Percentiles rank a stretch among this genome's conserved stretches.
phyloP scores from a whole-genome alignment of 2,113 vertebrate genomes.

The Aleadryas rufinucha region DNA sequence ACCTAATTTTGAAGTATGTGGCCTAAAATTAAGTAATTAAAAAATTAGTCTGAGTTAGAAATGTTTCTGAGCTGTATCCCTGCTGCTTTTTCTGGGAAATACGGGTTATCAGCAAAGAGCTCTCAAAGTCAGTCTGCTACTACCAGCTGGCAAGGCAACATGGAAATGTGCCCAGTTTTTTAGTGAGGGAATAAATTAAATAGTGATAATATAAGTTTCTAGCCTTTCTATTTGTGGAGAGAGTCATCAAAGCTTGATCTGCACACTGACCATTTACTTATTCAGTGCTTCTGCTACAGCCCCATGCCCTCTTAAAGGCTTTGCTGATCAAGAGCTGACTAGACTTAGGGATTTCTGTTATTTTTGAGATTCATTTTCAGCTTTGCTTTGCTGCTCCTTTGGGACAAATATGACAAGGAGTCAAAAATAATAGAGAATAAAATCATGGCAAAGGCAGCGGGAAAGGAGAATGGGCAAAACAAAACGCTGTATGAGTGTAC shows the following conservation, averaged over 20 bases:
- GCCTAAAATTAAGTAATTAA: conserved; percentile 22
- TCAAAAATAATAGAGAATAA: neutral
- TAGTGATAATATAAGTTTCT: neutral
- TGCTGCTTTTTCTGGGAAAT: conserved; percentile 10
- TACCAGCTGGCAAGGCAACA: neutral
- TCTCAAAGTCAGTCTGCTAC: neutral
- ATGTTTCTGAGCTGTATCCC: neutral
- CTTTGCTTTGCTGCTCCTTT: neutral
- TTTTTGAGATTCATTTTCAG: neutral
- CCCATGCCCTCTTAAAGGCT: neutral
- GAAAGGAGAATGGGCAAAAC: neutral
- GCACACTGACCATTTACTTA: neutral
- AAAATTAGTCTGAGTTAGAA: neutral
- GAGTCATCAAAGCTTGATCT: neutral
- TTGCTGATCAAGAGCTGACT: neutral
- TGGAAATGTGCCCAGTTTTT: neutral
- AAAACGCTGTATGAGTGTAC: accelerated
- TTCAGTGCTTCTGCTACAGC: neutral
- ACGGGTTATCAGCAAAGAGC: neutral
- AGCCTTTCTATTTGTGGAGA: neutral
- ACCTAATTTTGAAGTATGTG: conserved; percentile 6
- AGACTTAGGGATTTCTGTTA: neutral
- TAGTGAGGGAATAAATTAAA: neutral
- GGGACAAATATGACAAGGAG: neutral
- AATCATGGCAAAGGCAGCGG: neutral